Percentiles rank a stretch among this genome's conserved stretches.
Evolutionary conservation across 2,888 invertebrate genomes (phyloP).

Genomic region (Formica aserva): DNA sequence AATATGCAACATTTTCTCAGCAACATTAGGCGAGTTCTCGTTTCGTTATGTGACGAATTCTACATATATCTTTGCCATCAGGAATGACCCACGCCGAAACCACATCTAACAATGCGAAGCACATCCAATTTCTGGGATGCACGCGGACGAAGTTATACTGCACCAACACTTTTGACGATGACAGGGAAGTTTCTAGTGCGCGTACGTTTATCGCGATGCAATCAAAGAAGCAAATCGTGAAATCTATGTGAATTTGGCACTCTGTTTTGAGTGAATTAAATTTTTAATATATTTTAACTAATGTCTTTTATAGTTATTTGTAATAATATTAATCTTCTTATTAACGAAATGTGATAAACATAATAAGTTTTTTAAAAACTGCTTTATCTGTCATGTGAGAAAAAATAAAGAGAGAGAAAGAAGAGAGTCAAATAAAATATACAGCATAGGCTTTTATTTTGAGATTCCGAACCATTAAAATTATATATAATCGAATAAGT

Average conservation of each 20-base stretch:
- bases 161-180: conserved; percentile 18
- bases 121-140: conserved; percentile 11
- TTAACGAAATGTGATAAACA: not conserved
- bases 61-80: not conserved
- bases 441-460: not conserved
- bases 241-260: not conserved
- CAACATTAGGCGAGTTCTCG: not conserved
- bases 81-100: not conserved
- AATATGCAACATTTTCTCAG: conserved; percentile 16
- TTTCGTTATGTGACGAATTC: not conserved
- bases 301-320: not conserved
- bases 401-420: not conserved
- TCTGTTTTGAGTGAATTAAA: not conserved
- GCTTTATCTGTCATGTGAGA: not conserved
- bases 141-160: not conserved
- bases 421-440: not conserved
- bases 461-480: not conserved
- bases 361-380: not conserved
- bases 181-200: not conserved
- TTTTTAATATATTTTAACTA: not conserved
- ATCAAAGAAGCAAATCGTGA: not conserved
- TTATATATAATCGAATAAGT: not conserved
- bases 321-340: not conserved
- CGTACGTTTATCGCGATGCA: not conserved
- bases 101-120: not conserved